A percentile compares a stretch with the other conserved stretches of the same genome.
Conservation (phyloP, 1,140 invertebrate genomes). For the Babylonia areolata region DNA sequence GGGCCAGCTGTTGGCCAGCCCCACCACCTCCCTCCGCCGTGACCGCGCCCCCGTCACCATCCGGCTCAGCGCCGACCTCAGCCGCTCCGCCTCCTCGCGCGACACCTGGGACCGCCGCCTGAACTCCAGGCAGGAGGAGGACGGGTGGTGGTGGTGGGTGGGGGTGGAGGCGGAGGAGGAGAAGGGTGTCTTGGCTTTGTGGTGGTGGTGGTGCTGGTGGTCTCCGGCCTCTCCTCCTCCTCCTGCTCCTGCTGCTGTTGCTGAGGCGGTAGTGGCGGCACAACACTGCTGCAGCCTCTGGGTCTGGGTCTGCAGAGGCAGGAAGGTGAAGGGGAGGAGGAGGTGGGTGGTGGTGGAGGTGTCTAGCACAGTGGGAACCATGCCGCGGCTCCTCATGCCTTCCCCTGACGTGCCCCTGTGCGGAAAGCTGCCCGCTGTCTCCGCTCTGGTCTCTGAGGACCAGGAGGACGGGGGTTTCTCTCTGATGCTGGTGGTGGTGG, state of each 20-base stretch:
- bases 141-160: not conserved
- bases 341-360: slow-evolving; percentile 56
- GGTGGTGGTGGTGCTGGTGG: no score
- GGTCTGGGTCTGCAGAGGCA: slow-evolving; percentile 42
- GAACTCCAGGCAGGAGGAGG: not conserved
- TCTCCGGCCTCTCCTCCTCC: not conserved
- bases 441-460: slow-evolving; percentile 13
- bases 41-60: not conserved
- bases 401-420: slow-evolving; percentile 59
- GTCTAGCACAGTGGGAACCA: no score
- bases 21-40: slow-evolving; percentile 17
- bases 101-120: not conserved
- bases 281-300: slow-evolving; percentile 41
- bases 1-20: slow-evolving; percentile 52
- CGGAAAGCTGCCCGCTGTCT: slow-evolving; percentile 30
- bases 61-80: not conserved
- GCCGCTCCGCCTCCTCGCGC: not conserved
- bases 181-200: not conserved
- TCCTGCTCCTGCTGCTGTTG: no score
- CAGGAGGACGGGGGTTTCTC: slow-evolving; percentile 17
- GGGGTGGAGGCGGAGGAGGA: not conserved
- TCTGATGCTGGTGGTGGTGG: not conserved
- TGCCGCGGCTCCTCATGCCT: slow-evolving; percentile 53
- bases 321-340: slow-evolving; percentile 38
- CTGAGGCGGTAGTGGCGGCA: no score